Evolutionary conservation across 2,113 vertebrate species (phyloP).

Genomic region (Zeus faber): DNA sequence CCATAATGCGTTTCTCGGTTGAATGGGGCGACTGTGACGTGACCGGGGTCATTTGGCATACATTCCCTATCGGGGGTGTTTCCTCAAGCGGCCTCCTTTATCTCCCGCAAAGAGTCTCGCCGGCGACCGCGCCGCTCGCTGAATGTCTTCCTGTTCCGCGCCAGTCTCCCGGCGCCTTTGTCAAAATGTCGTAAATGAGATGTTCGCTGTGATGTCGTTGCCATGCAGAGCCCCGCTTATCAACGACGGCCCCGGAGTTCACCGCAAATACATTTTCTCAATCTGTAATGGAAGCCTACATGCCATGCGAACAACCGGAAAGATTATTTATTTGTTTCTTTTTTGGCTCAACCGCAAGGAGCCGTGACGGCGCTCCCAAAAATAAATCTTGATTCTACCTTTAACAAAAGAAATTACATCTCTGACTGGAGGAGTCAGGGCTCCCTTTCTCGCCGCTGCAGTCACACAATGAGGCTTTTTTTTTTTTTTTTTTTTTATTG

Average conservation of each 20-base stretch:
- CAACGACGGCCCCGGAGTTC: constrained; percentile 27
- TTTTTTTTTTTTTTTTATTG: too few species aligned
- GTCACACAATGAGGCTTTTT: constrained; percentile 57
- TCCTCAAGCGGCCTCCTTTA: background rate
- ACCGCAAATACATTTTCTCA: constrained; percentile 21
- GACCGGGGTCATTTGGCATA: constrained; percentile 45
- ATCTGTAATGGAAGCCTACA: constrained; percentile 11
- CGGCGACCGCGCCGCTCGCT: too few species aligned
- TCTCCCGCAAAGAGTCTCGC: too few species aligned
- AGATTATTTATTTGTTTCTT: too few species aligned
- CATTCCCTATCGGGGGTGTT: constrained; percentile 27
- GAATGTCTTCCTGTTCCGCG: too few species aligned
- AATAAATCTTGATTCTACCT: too few species aligned
- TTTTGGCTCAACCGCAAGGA: too few species aligned
- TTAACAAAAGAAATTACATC: too few species aligned
- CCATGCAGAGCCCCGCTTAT: constrained; percentile 21
- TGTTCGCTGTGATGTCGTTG: constrained; percentile 12
- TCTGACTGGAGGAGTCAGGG: too few species aligned
- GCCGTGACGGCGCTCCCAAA: too few species aligned
- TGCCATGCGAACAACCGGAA: constrained; percentile 4
- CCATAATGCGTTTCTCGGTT: constrained; percentile 41
- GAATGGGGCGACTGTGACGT: constrained; percentile 12
- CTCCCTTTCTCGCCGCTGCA: constrained; percentile 18
- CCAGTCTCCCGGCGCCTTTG: constrained; percentile 7
- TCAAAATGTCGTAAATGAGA: constrained; percentile 31